phyloP scores from a whole-genome alignment of 2,113 vertebrate species.

The Cyanocitta stelleri region DNA sequence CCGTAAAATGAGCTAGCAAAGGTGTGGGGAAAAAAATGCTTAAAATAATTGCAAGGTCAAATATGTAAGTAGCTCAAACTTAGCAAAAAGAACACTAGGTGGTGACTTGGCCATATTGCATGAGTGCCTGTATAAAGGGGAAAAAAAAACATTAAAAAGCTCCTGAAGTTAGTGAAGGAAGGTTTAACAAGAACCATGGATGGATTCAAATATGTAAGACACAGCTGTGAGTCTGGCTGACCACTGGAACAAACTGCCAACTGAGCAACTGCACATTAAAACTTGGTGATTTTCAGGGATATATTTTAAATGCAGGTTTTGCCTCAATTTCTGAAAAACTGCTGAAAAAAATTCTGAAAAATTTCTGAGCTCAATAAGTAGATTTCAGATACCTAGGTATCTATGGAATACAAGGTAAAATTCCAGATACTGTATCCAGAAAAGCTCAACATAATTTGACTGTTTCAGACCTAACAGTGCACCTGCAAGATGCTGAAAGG shows the following conservation, averaged over 20 bases:
- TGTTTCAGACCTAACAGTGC: background rate
- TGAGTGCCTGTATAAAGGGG: background rate
- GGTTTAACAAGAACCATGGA: background rate
- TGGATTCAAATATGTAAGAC: background rate
- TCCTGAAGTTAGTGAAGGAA: background rate
- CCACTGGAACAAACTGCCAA: background rate
- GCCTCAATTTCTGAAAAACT: background rate
- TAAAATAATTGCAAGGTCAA: background rate
- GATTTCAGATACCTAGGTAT: background rate
- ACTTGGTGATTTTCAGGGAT: background rate
- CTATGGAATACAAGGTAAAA: background rate
- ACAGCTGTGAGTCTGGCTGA: background rate
- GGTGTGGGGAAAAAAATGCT: background rate
- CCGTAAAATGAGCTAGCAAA: background rate
- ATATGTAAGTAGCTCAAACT: background rate
- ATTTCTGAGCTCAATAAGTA: background rate
- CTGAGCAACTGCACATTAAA: background rate
- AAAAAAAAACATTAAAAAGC: background rate
- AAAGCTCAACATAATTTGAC: background rate
- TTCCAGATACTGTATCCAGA: background rate
- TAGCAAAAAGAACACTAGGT: background rate
- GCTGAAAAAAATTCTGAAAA: background rate
- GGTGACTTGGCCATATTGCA: background rate
- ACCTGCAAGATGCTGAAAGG: background rate
- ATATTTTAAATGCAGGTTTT: background rate